Conservation (phyloP, 2,113 vertebrate species). For the Anoplopoma fimbria region DNA sequence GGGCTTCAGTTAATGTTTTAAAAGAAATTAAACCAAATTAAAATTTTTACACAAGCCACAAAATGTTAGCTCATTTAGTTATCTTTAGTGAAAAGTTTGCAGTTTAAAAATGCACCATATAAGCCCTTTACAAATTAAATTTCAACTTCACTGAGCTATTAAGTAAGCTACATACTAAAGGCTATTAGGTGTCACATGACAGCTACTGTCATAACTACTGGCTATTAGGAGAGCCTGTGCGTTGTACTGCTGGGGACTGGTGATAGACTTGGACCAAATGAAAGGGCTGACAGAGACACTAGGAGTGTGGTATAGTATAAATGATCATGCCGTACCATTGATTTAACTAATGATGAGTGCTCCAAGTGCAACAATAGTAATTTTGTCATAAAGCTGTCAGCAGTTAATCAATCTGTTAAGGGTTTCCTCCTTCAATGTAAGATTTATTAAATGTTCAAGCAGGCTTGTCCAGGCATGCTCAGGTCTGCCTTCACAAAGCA, state of each 20-base stretch:
- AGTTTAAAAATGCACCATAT: not conserved
- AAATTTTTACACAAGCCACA: not conserved
- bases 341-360: slow-evolving; percentile 87
- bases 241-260: slow-evolving; percentile 62
- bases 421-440: slow-evolving; percentile 85
- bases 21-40: not conserved
- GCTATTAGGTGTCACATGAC: slow-evolving; percentile 56
- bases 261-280: slow-evolving; percentile 80
- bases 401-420: slow-evolving; percentile 89
- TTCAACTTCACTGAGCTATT: slow-evolving; percentile 23
- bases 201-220: slow-evolving; percentile 63
- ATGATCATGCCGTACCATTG: slow-evolving; percentile 82
- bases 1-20: not conserved
- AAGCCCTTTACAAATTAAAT: not conserved
- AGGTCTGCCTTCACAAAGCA: slow-evolving; percentile 81
- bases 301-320: slow-evolving; percentile 76
- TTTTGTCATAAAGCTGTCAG: slow-evolving; percentile 90
- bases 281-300: slow-evolving; percentile 72
- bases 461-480: slow-evolving; percentile 87
- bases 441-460: slow-evolving; percentile 89
- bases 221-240: slow-evolving; percentile 60
- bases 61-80: not conserved
- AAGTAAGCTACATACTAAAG: slow-evolving; percentile 14
- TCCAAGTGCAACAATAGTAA: slow-evolving; percentile 86
- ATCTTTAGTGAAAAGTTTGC: slow-evolving; percentile 8